Percentiles rank a stretch among this genome's conserved stretches.
Conservation (phyloP, 1,140 invertebrate genomes). For the Chionoecetes opilio region DNA sequence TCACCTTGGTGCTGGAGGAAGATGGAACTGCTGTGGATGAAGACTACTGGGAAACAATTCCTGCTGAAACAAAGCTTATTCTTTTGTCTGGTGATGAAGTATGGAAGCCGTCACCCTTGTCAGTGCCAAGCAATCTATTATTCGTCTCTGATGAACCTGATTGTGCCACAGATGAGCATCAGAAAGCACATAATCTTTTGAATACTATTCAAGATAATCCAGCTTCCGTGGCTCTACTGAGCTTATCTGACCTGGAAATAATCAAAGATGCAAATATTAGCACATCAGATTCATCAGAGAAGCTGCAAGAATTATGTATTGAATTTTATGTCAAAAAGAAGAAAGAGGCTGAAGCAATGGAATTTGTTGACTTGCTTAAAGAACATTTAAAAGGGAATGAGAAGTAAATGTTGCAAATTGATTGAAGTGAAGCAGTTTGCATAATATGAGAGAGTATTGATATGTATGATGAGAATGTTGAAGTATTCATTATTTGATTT, state of each 20-base stretch:
- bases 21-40: conserved; percentile 77
- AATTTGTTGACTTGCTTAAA: conserved; percentile 76
- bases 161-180: conserved; percentile 40
- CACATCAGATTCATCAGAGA: conserved; percentile 53
- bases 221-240: conserved; percentile 70
- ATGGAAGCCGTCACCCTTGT: conserved; percentile 69
- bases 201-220: conserved; percentile 69
- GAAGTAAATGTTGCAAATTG: conserved; percentile 38
- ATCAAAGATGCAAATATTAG: conserved; percentile 75
- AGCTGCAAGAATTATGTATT: conserved; percentile 75
- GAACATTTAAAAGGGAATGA: conserved; percentile 71
- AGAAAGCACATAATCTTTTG: conserved; percentile 60
- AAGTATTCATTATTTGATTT: not conserved
- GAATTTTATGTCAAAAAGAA: conserved; percentile 79
- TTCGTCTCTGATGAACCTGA: conserved; percentile 70
- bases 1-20: conserved; percentile 77
- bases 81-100: conserved; percentile 61
- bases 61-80: conserved; percentile 69
- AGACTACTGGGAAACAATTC: conserved; percentile 75
- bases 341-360: conserved; percentile 77
- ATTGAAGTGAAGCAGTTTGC: not conserved
- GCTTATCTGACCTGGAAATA: conserved; percentile 72
- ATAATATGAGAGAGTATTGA: not conserved
- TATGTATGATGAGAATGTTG: not conserved
- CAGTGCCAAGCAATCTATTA: conserved; percentile 65